A percentile compares a stretch with the other conserved stretches of the same genome.
phyloP scores from a whole-genome alignment of 2,113 vertebrate genomes.

The Oostethus manadensis region DNA sequence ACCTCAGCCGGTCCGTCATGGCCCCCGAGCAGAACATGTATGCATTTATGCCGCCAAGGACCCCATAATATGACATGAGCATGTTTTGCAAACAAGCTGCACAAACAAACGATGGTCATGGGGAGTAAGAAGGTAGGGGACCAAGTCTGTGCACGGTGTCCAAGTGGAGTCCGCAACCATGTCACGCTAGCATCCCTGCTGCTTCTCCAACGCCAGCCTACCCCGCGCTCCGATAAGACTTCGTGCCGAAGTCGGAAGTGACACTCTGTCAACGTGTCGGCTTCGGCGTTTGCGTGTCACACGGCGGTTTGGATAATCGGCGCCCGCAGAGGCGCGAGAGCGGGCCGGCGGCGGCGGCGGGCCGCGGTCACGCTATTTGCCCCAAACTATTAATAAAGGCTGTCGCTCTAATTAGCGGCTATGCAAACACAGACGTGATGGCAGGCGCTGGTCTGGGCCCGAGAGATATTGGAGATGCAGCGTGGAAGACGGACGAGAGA shows the following conservation, averaged over 20 bases:
- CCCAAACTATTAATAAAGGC: constrained; percentile 62
- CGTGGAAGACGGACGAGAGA: neutral
- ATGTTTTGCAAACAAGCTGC: too few species aligned
- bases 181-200: too few species aligned
- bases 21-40: too few species aligned
- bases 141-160: too few species aligned
- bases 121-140: too few species aligned
- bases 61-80: too few species aligned
- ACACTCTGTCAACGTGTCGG: constrained; percentile 50
- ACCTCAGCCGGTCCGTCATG: too few species aligned
- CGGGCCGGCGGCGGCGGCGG: constrained; percentile 25
- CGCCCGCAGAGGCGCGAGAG: constrained; percentile 32
- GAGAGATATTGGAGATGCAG: neutral
- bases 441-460: neutral
- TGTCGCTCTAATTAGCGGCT: constrained; percentile 62
- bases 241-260: constrained; percentile 33
- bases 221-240: constrained; percentile 27
- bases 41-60: too few species aligned
- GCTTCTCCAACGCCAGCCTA: neutral
- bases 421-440: constrained; percentile 22
- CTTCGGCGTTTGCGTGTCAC: constrained; percentile 44
- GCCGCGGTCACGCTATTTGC: constrained; percentile 49
- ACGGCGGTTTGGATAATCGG: constrained; percentile 53
- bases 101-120: too few species aligned
- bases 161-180: too few species aligned